phyloP scores from a whole-genome alignment of 2,888 invertebrate species.

The Dione vanillae region DNA sequence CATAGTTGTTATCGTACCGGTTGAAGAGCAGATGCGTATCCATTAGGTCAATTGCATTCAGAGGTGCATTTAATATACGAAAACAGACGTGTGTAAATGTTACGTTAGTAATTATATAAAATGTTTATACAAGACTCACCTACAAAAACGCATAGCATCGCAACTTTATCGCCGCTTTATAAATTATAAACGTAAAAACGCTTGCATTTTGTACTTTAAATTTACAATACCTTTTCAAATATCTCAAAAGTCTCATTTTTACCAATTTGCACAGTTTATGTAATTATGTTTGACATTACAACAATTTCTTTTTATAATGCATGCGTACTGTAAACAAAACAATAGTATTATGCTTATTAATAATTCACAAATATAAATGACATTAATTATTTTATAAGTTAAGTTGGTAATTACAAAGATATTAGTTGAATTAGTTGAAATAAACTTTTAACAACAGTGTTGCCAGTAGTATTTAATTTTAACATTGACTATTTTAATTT shows the following conservation, averaged over 20 bases:
- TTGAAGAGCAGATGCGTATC: slow-evolving; percentile 32
- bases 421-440: too few species aligned
- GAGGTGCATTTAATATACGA: slow-evolving; percentile 30
- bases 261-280: too few species aligned
- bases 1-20: slow-evolving; percentile 17
- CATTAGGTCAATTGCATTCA: slow-evolving; percentile 37
- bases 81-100: slow-evolving; percentile 34
- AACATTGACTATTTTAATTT: too few species aligned
- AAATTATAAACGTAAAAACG: background rate
- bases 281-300: too few species aligned
- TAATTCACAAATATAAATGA: too few species aligned
- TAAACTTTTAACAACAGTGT: too few species aligned
- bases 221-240: background rate
- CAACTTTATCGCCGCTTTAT: slow-evolving; percentile 1
- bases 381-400: too few species aligned
- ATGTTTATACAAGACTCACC: slow-evolving; percentile 15
- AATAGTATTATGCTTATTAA: too few species aligned
- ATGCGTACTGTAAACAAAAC: too few species aligned
- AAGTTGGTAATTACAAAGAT: too few species aligned
- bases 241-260: background rate
- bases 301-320: too few species aligned
- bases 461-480: too few species aligned
- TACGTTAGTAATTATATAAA: slow-evolving; percentile 36
- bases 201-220: background rate
- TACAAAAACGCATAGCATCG: slow-evolving; percentile 10